These are phyloP conservation scores for Nymphicus hollandicus DNA, from an alignment of 2,113 vertebrate species.

Conservation along the genomic window DNA sequence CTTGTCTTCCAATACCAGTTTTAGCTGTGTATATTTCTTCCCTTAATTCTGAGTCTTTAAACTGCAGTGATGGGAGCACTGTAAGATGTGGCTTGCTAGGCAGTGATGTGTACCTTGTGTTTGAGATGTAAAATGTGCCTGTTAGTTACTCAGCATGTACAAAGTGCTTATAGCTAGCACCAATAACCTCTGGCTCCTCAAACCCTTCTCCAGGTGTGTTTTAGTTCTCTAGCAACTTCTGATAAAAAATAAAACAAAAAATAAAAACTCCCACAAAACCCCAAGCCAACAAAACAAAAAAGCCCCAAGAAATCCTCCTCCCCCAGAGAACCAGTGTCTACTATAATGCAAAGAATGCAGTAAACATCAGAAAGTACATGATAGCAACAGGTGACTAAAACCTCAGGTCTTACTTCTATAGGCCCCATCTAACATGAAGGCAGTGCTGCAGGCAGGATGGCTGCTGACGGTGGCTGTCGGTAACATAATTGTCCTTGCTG, in stretches of 20 bases:
- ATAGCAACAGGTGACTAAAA: neutral
- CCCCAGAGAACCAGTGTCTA: neutral
- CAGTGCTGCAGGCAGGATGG: constrained; percentile 95
- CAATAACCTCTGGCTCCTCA: neutral
- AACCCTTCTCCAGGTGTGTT: neutral
- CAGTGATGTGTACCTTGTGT: accelerated
- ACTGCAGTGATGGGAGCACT: neutral
- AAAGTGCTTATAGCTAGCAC: neutral
- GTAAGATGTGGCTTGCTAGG: neutral
- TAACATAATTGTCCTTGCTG: constrained; percentile 93
- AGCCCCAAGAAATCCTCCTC: neutral
- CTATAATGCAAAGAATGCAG: neutral
- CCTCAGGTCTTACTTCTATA: constrained; percentile 34
- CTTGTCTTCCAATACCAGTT: neutral
- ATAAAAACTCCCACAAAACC: neutral
- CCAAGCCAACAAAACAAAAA: neutral
- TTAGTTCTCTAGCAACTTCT: neutral
- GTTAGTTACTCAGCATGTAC: neutral
- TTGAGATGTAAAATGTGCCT: neutral
- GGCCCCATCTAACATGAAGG: constrained; percentile 97
- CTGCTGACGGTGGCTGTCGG: constrained; percentile 87
- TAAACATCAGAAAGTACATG: neutral
- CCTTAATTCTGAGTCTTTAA: neutral
- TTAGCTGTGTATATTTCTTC: neutral
- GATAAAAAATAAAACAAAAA: neutral